phyloP scores from a whole-genome alignment of 2,797 vertebrate genomes.

The Choloepus didactylus region DNA sequence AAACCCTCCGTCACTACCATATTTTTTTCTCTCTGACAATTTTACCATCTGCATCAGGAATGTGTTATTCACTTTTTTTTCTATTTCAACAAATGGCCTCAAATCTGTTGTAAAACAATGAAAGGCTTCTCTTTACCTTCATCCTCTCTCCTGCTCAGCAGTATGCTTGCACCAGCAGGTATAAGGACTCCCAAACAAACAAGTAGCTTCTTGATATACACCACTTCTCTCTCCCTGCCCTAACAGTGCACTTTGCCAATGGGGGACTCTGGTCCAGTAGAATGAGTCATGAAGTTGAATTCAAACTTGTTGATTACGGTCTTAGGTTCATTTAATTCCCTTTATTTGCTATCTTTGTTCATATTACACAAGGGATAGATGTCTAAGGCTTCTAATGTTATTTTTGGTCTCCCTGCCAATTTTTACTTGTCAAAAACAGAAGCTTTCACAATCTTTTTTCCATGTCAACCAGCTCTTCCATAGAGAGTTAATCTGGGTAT shows the following conservation, averaged over 20 bases:
- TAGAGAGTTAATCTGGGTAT: not conserved
- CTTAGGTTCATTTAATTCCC: not conserved
- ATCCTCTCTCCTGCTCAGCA: not conserved
- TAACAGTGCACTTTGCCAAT: not conserved
- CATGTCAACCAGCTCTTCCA: not conserved
- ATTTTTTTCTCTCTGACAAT: not conserved
- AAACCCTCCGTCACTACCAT: not conserved
- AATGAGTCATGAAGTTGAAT: not conserved
- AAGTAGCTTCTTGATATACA: not conserved
- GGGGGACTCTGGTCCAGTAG: not conserved
- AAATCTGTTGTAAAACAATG: not conserved
- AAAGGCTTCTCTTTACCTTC: not conserved
- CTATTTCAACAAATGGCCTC: not conserved
- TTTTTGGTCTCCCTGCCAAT: not conserved
- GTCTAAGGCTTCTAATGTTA: conserved; percentile 11
- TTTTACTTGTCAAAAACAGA: conserved; percentile 38
- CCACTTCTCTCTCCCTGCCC: not conserved
- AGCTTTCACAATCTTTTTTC: not conserved
- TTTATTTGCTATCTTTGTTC: not conserved
- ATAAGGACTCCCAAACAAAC: not conserved
- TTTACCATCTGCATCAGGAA: not conserved
- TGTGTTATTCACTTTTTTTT: not conserved
- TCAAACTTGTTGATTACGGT: not conserved
- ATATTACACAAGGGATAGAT: not conserved
- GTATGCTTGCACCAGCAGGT: not conserved